Evolutionary conservation across 2,797 vertebrate species (phyloP), one percentile per base, ranked within the genome.

Genomic region (Rhadinocentrus ornatus): DNA sequence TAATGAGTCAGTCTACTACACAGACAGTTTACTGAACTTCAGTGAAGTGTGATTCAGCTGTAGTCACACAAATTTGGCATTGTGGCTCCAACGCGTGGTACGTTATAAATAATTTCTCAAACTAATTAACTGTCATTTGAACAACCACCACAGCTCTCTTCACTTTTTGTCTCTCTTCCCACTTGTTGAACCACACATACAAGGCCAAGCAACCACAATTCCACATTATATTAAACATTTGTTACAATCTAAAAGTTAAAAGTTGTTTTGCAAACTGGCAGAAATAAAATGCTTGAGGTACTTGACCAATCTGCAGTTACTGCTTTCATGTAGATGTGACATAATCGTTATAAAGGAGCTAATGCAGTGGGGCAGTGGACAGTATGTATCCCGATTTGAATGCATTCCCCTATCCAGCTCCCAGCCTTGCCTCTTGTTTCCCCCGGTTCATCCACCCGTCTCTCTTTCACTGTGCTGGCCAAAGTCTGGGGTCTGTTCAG

Each of bases 401-500:
- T 65, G 54, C 39, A 71, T 75, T 68, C 53, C 71, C 66, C 18
- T 27, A 70, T 75, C 63, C 75, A 72, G 55, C 61, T 48, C 18
- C 32, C 2, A 44, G 69, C 73, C 56, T 80, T 70, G 50, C 82
- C 81, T 84, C 61, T 66, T 31, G 35, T 88, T 91, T 85, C 88
- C 75, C 65, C 58, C 15, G 57, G 71, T 75, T 78, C 84, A 78
- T 82, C 80, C 55, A 7, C 66, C 63, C 5, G 12, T 69, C 84
- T 65, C 69, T 56, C 41, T 71, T 66, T 35, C 67, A 22, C 75
- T 46, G 61, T 57, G 80, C 71, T 86, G 83, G 77, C 62, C 64
- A 55, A n/a, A 3, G 69, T 60, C 78, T 39, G 35, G 57, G 35
- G 50, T 82, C 93, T 93, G 93, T 52, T 90, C 75, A 88, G 73